These are phyloP conservation scores for Tortricodes alternella DNA, from an alignment of 2,888 invertebrate genomes.

Conservation along the genomic window DNA sequence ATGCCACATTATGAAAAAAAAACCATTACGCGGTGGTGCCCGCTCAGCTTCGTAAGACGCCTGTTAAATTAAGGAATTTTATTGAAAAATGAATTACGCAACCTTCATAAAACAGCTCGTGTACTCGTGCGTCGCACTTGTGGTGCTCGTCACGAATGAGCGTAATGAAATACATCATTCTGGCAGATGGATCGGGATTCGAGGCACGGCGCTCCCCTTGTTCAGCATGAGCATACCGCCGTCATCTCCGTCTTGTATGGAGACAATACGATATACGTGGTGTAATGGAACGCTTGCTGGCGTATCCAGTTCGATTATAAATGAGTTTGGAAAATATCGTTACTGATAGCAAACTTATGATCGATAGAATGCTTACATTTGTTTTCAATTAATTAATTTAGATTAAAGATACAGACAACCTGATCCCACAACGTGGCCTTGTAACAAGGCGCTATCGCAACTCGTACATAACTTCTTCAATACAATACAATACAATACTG, in stretches of 20 bases:
- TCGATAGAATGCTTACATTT: too few species aligned
- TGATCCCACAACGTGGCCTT: too few species aligned
- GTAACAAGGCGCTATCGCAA: too few species aligned
- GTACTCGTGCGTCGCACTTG: constrained; percentile 5
- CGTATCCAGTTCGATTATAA: not conserved
- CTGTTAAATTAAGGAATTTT: too few species aligned
- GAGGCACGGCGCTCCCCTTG: constrained; percentile 44
- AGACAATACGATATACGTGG: constrained; percentile 39
- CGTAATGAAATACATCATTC: constrained; percentile 51
- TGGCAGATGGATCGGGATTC: constrained; percentile 43
- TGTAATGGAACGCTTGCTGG: constrained; percentile 28
- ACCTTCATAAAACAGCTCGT: constrained; percentile 1
- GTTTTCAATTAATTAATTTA: too few species aligned
- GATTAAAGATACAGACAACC: too few species aligned
- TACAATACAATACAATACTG: too few species aligned
- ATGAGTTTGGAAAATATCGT: not conserved
- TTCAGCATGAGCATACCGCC: constrained; percentile 47
- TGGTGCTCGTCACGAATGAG: constrained; percentile 33
- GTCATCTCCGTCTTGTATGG: constrained; percentile 43
- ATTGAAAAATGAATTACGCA: not conserved
- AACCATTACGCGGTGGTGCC: too few species aligned
- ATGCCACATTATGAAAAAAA: too few species aligned
- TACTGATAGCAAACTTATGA: too few species aligned
- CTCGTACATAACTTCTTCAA: too few species aligned
- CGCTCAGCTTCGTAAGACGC: too few species aligned